Evolutionary conservation across 2,888 invertebrate genomes (phyloP).

Genomic region (Spisula subtruncata): DNA sequence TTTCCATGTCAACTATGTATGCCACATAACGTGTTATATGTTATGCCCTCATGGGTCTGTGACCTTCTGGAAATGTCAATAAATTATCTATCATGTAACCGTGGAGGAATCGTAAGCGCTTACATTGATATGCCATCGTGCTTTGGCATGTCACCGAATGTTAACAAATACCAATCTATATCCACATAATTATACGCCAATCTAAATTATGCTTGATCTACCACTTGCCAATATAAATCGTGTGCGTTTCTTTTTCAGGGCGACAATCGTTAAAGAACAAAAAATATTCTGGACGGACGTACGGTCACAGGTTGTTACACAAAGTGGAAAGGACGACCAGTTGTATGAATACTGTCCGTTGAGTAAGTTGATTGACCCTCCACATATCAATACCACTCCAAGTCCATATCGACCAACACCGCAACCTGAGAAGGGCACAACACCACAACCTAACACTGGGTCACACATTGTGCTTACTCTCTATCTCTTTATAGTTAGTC

Average conservation of each 20-base stretch:
- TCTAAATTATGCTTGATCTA: not conserved
- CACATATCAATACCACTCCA: constrained; percentile 41
- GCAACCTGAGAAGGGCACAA: not conserved
- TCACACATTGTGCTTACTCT: not conserved
- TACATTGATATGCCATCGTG: no score
- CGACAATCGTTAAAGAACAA: constrained; percentile 62
- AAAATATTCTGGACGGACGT: constrained; percentile 64
- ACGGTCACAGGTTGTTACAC: constrained; percentile 54
- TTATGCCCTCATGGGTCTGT: no score
- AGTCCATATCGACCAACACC: constrained; percentile 23
- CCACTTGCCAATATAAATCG: no score
- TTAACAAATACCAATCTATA: no score
- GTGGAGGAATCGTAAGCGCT: no score
- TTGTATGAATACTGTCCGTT: constrained; percentile 42
- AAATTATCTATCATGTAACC: no score
- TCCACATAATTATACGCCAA: no score
- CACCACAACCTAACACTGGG: not conserved
- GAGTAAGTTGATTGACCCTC: constrained; percentile 40
- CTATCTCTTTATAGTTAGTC: not conserved
- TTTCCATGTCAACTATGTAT: no score
- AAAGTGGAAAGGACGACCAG: not conserved
- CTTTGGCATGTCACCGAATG: no score
- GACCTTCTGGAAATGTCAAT: no score
- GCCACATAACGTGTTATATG: no score
- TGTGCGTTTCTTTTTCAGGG: constrained; percentile 40